A percentile compares a stretch with the other conserved stretches of the same genome.
Conservation (phyloP, 2,797 vertebrate genomes). For the Arctocebus calabarensis region DNA sequence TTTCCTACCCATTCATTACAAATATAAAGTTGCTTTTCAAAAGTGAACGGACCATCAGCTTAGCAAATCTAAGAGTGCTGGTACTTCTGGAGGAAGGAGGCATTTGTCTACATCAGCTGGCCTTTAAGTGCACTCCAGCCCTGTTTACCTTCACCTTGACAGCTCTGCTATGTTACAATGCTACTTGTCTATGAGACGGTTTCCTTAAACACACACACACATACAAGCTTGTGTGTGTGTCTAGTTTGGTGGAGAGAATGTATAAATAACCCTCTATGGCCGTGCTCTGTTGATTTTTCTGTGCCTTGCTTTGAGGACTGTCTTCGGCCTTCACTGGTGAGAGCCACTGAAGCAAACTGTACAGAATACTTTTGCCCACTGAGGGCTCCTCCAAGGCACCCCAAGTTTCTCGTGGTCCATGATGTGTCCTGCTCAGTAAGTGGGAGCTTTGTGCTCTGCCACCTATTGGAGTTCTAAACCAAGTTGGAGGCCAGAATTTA, state of each 20-base stretch:
- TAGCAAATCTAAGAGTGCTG: background rate
- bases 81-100: background rate
- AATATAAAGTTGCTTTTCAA: constrained; percentile 37
- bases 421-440: background rate
- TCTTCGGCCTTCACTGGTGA: background rate
- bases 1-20: background rate
- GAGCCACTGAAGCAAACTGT: background rate
- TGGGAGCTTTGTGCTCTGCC: background rate
- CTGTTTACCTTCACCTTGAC: background rate
- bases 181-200: background rate
- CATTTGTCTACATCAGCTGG: background rate
- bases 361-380: background rate
- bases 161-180: background rate
- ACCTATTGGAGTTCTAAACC: constrained; percentile 27
- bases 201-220: background rate
- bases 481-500: background rate
- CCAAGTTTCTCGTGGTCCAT: background rate
- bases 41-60: background rate
- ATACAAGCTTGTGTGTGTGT: background rate
- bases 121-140: background rate
- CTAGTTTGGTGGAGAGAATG: background rate
- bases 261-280: background rate
- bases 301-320: background rate
- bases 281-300: background rate
- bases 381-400: background rate